Evolutionary conservation across 2,888 invertebrate species (phyloP).

Genomic region (Microctonus aethiopoides): DNA sequence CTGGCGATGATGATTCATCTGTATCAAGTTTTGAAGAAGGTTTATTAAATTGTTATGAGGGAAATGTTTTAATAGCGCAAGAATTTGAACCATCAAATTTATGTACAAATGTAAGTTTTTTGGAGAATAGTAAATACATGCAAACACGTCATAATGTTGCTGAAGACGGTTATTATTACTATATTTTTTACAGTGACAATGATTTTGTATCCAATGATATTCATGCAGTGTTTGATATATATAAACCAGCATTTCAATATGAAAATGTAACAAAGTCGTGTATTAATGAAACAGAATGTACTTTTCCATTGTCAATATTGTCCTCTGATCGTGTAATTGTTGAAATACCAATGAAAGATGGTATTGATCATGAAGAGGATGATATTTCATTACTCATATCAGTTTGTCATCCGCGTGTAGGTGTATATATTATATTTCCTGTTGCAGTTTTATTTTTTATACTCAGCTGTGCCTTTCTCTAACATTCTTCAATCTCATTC

Average conservation of each 20-base stretch:
- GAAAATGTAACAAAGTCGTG: slow-evolving; percentile 78
- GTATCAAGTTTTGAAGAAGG: slow-evolving; percentile 87
- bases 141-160: slow-evolving; percentile 77
- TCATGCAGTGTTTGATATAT: slow-evolving; percentile 85
- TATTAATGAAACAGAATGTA: slow-evolving; percentile 81
- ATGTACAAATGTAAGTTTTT: slow-evolving; percentile 75
- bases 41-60: slow-evolving; percentile 80
- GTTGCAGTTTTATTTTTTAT: slow-evolving; percentile 80
- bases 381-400: slow-evolving; percentile 80
- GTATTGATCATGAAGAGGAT: slow-evolving; percentile 80
- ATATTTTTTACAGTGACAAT: slow-evolving; percentile 90
- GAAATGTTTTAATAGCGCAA: slow-evolving; percentile 79
- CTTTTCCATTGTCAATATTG: slow-evolving; percentile 77
- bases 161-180: slow-evolving; percentile 87
- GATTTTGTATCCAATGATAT: slow-evolving; percentile 83
- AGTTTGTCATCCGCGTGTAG: slow-evolving; percentile 82
- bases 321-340: slow-evolving; percentile 85
- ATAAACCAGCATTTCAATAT: slow-evolving; percentile 85
- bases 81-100: slow-evolving; percentile 78
- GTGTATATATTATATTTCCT: slow-evolving; percentile 84
- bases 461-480: slow-evolving; percentile 85
- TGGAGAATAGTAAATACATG: slow-evolving; percentile 78
- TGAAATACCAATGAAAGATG: slow-evolving; percentile 85
- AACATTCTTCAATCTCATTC: slow-evolving; percentile 60
- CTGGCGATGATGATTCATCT: slow-evolving; percentile 73